Conservation (phyloP, 2,797 vertebrate species). For the Otus scops region DNA sequence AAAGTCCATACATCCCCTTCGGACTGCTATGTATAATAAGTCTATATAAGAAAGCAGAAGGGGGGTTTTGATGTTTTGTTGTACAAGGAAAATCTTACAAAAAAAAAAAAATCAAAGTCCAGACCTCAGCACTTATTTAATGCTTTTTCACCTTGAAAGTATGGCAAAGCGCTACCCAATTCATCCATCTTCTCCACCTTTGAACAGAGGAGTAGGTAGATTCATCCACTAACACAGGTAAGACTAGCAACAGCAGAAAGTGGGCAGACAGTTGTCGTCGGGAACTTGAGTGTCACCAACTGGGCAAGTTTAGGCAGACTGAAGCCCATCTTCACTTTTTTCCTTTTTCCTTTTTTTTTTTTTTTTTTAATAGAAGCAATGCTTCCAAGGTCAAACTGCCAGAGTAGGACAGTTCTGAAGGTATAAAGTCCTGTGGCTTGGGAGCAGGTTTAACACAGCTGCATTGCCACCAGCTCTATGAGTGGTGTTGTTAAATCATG, state of each 20-base stretch:
- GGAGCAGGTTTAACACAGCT: too few species aligned
- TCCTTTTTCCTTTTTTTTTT: background rate
- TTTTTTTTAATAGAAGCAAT: background rate
- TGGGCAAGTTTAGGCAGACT: background rate
- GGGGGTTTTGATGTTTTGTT: background rate
- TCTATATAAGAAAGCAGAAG: background rate
- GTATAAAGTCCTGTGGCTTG: background rate
- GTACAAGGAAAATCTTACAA: background rate
- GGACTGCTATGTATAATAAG: background rate
- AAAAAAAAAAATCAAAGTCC: background rate
- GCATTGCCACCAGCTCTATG: accelerated
- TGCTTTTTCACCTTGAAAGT: background rate
- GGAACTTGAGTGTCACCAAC: background rate
- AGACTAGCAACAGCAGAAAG: background rate
- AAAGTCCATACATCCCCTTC: background rate
- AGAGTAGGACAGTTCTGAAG: background rate
- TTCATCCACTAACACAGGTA: background rate
- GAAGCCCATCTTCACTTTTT: background rate
- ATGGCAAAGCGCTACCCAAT: background rate
- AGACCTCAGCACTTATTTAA: background rate
- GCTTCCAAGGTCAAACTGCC: background rate
- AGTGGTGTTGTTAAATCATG: background rate
- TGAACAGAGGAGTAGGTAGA: background rate
- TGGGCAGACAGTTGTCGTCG: background rate
- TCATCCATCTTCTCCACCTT: background rate